These are phyloP conservation scores for Sardina pilchardus DNA, from an alignment of 2,113 vertebrate genomes.

Conservation along the genomic window DNA sequence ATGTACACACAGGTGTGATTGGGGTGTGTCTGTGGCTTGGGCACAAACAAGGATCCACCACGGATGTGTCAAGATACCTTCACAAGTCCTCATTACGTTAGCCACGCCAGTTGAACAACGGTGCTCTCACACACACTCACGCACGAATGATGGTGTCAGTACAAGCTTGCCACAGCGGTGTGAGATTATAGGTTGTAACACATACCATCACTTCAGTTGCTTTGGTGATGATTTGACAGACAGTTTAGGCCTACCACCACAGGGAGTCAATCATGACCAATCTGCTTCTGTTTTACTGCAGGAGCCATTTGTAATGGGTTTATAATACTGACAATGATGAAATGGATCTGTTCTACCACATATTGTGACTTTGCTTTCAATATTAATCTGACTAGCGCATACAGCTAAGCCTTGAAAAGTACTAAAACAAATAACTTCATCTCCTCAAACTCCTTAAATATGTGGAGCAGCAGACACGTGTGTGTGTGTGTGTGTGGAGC, in stretches of 20 bases:
- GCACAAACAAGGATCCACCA: conserved; percentile 42
- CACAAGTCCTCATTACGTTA: conserved; percentile 3
- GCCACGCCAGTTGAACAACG: not conserved
- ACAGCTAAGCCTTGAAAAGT: not conserved
- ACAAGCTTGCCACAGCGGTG: not conserved
- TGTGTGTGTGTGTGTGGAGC: not conserved
- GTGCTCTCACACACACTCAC: not conserved
- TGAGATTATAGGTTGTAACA: not conserved
- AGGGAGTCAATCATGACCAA: not conserved
- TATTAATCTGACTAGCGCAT: not conserved
- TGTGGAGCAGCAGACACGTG: conserved; percentile 6
- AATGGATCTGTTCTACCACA: not conserved
- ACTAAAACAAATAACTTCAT: not conserved
- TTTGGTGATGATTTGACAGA: not conserved
- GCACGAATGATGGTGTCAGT: not conserved
- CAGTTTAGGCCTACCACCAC: not conserved
- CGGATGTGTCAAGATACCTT: conserved; percentile 26
- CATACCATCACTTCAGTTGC: not conserved
- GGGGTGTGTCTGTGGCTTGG: not conserved
- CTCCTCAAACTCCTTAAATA: not conserved
- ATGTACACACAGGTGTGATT: not conserved
- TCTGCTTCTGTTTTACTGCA: not conserved
- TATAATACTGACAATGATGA: not conserved
- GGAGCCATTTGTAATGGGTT: not conserved
- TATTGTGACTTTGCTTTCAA: not conserved